Evolutionary conservation across 1,140 invertebrate species (phyloP).

Genomic region (Pseudomyrmex cubaensis): DNA sequence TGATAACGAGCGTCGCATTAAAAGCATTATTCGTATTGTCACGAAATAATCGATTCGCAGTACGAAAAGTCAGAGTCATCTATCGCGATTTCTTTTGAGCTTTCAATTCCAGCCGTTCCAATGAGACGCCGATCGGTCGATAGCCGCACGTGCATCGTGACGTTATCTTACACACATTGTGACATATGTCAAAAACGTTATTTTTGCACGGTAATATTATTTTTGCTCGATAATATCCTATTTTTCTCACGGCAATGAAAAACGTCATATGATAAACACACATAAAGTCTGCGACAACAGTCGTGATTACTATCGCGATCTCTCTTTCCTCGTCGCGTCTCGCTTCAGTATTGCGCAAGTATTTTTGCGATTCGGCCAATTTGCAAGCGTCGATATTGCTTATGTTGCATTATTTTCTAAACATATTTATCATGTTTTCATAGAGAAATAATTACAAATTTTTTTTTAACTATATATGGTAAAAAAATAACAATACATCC

Average conservation of each 20-base stretch:
- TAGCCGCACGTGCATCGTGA: not conserved
- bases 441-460: too few species aligned
- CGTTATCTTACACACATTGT: not conserved
- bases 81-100: constrained; percentile 4
- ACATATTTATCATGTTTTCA: not conserved
- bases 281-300: not conserved
- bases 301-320: constrained; percentile 17
- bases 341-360: constrained; percentile 20
- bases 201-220: too few species aligned
- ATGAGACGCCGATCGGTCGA: constrained; percentile 16
- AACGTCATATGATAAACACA: not conserved
- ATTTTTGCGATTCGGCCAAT: constrained; percentile 27
- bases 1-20: not conserved
- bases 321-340: constrained; percentile 5
- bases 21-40: constrained; percentile 4
- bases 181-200: constrained; percentile 9
- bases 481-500: too few species aligned
- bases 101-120: not conserved
- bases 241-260: not conserved
- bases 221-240: not conserved
- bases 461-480: too few species aligned
- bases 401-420: constrained; percentile 1
- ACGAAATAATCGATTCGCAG: constrained; percentile 33
- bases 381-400: not conserved
- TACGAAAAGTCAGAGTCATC: constrained; percentile 46